Base-by-base conservation (phyloP, 2,888 invertebrate species). In the Drymonia ruficornis region DNA sequence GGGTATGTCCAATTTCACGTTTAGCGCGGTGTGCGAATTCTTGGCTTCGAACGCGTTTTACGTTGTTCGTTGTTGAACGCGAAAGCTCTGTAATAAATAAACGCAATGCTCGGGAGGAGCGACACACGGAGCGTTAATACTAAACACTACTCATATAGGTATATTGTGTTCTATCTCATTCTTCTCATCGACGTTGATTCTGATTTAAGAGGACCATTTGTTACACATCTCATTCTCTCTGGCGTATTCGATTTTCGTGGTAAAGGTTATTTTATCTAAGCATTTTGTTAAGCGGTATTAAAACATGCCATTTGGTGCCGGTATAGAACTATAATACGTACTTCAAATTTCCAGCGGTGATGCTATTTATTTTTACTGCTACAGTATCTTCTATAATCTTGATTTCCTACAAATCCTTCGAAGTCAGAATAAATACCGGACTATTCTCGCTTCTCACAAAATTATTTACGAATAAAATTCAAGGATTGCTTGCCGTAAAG, bases 1-100 rank as follows among this genome's bases (percentile, higher is more conserved):
- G 86, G 88, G 90, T 91, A 89, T 81, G 89, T 89, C 70, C 56
- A 67, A 74, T 79, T 75, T 79, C 69, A 74, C 67, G 72, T 73
- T 71, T 68, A 72, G 71, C 61, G 61, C 69, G 61, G 58, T 70
- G 67, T 63, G 52, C 60, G 62, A 65, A 75, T 74, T 74, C 71
- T 82, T 80, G 80, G 80, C 81, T 77, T 66, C 61, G 60, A 58
- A 54, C 55, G 59, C 64, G 67, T 59, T 72, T 71, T 70, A 56
- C 60, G 62, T 62, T 71, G 65, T 70, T 73, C 63, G 63, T n/a
- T 49, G 65, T 56, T 61, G 60, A 65, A 65, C 60, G 59, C 61
- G 61, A 67, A 66, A 66, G 47, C 66, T 50, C 51, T 54, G 53
- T 55, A 55, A 58, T 61, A 56, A 56, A 59, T 62, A 59, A 57